Percentiles rank a stretch among this genome's conserved stretches.
Evolutionary conservation across 2,888 invertebrate genomes (phyloP).

Genomic region (Endomychus coccineus): DNA sequence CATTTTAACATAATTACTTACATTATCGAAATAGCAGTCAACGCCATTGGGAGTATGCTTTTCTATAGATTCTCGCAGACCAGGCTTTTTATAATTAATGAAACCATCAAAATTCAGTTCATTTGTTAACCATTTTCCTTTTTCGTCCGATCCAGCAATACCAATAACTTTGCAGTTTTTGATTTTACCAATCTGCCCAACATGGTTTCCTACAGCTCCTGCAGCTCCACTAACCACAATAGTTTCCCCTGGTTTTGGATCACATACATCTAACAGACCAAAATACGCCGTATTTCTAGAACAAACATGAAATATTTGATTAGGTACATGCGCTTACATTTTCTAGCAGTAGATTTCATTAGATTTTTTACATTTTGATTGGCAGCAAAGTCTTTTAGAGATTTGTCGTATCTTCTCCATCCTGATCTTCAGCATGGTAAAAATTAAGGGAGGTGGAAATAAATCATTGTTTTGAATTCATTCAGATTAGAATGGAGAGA

Average conservation of each 20-base stretch:
- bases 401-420: too few species aligned
- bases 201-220: conserved; percentile 70
- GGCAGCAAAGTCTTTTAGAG: too few species aligned
- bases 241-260: conserved; percentile 64
- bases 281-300: conserved; percentile 66
- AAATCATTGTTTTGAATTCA: too few species aligned
- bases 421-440: too few species aligned
- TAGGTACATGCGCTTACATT: too few species aligned
- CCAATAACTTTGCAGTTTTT: conserved; percentile 64
- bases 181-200: conserved; percentile 72
- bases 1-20: conserved; percentile 46
- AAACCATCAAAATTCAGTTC: conserved; percentile 60
- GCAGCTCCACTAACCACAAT: conserved; percentile 68
- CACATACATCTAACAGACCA: conserved; percentile 62
- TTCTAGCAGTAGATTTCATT: too few species aligned
- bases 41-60: conserved; percentile 61
- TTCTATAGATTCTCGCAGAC: conserved; percentile 49
- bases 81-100: conserved; percentile 63
- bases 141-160: conserved; percentile 62
- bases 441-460: too few species aligned
- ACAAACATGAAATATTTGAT: too few species aligned
- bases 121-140: conserved; percentile 58
- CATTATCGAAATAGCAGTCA: conserved; percentile 73
- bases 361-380: too few species aligned
- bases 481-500: too few species aligned